Evolutionary conservation across 2,797 vertebrate species (phyloP).

Genomic region (Syndactyla subalaris): DNA sequence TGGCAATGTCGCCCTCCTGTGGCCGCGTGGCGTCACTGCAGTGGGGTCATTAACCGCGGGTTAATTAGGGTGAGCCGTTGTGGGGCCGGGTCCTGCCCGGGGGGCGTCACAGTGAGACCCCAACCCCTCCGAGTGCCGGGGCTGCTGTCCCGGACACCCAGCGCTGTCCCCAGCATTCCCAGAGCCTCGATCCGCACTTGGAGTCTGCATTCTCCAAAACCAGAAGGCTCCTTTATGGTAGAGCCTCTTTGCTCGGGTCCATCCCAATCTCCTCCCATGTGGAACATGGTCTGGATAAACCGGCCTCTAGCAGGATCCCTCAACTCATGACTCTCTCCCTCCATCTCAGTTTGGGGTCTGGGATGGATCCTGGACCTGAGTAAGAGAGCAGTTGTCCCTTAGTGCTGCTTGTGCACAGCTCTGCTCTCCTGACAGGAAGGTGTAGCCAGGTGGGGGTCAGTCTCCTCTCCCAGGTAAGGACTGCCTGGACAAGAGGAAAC

Average conservation of each 20-base stretch:
- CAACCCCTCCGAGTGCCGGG: not conserved
- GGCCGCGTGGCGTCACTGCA: not conserved
- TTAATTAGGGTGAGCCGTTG: fast-evolving
- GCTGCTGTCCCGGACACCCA: not conserved
- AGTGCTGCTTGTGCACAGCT: not conserved
- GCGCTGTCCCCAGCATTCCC: fast-evolving
- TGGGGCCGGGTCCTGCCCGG: not conserved
- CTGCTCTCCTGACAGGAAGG: not conserved
- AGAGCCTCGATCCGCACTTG: fast-evolving
- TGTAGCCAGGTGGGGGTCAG: not conserved
- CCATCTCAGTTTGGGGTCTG: not conserved
- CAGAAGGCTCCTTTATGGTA: not conserved
- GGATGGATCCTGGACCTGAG: not conserved
- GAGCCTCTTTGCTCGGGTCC: too few species aligned
- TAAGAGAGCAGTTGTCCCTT: not conserved
- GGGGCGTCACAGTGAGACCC: not conserved
- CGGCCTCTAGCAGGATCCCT: not conserved
- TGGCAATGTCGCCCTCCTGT: not conserved
- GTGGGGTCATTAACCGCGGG: fast-evolving
- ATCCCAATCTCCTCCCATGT: not conserved
- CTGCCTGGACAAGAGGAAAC: not conserved
- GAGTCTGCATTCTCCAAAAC: fast-evolving
- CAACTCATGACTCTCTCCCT: not conserved
- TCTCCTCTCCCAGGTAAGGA: not conserved
- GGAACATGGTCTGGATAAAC: not conserved